These are phyloP conservation scores for Beroe forskalii DNA, from an alignment of 37 sponge, comb jelly and placozoan species.

Conservation along the genomic window DNA sequence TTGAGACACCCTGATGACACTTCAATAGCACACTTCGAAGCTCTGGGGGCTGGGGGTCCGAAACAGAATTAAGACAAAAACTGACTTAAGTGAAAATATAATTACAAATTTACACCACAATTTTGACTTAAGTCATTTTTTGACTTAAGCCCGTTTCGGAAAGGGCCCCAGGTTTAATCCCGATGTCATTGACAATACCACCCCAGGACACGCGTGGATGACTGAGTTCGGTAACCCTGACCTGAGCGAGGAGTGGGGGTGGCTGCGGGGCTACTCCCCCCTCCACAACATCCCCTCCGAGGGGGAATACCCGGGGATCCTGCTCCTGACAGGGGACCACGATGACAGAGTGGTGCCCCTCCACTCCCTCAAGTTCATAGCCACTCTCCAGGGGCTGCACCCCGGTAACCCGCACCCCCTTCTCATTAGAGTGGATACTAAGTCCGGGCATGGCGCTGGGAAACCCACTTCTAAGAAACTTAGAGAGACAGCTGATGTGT, in stretches of 20 bases:
- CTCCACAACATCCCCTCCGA: slow-evolving; percentile 77
- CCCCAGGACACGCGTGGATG: slow-evolving; percentile 67
- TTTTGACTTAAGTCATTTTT: no score
- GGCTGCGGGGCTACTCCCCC: slow-evolving; percentile 81
- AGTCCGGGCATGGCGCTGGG: slow-evolving; percentile 94
- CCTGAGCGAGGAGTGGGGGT: slow-evolving; percentile 77
- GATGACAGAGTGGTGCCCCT: slow-evolving; percentile 97
- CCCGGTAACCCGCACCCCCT: slow-evolving; percentile 73
- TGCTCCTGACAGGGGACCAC: slow-evolving; percentile 93
- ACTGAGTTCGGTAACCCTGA: slow-evolving; percentile 94
- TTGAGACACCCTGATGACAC: no score
- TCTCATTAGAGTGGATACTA: slow-evolving; percentile 86
- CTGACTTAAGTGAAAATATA: no score
- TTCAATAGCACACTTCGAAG: no score
- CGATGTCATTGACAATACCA: no score
- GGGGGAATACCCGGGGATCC: slow-evolving; percentile 81
- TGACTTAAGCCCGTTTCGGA: no score
- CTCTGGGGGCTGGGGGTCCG: no score
- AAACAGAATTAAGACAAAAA: no score
- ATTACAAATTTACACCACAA: no score
- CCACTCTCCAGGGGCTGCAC: slow-evolving; percentile 75
- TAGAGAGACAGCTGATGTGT: slow-evolving; percentile 80
- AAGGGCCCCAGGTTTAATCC: no score
- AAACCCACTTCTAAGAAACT: slow-evolving; percentile 95
- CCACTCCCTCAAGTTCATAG: slow-evolving; percentile 91